Percentiles rank a stretch among this genome's conserved stretches.
These are phyloP conservation scores for Sinocyclocheilus grahami DNA, from an alignment of 2,113 vertebrate species.

Conservation along the genomic window DNA sequence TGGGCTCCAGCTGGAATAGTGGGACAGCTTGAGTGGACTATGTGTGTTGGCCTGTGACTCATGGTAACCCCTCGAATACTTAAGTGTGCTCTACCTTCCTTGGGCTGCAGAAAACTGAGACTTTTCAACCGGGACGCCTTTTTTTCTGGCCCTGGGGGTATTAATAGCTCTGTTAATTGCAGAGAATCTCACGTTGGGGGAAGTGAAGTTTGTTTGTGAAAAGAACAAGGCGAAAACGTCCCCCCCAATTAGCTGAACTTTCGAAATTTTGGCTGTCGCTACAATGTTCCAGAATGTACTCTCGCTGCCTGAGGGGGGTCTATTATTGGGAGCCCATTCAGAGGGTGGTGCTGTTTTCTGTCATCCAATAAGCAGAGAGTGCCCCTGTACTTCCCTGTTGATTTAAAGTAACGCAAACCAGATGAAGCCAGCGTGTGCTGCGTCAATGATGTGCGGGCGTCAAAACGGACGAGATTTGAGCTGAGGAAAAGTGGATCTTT, in stretches of 20 bases:
- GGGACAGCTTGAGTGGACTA: constrained; percentile 20
- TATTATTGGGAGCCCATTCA: constrained; percentile 55
- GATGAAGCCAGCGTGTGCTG: constrained; percentile 58
- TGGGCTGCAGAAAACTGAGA: constrained; percentile 23
- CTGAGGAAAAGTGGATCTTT: constrained; percentile 50
- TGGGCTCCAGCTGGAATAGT: constrained; percentile 47
- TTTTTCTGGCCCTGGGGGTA: constrained; percentile 40
- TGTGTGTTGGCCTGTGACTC: constrained; percentile 45
- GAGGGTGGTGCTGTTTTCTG: constrained; percentile 45
- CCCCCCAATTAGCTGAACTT: constrained; percentile 55
- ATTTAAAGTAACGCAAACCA: constrained; percentile 59
- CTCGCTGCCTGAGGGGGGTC: constrained; percentile 37
- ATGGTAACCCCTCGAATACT: constrained; percentile 48
- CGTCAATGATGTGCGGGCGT: constrained; percentile 39
- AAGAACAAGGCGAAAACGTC: constrained; percentile 48
- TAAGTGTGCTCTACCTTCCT: constrained; percentile 27
- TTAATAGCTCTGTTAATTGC: constrained; percentile 58
- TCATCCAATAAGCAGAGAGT: constrained; percentile 49
- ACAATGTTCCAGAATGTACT: constrained; percentile 51
- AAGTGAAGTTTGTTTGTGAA: constrained; percentile 54
- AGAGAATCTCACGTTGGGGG: constrained; percentile 38
- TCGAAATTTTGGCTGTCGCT: constrained; percentile 50
- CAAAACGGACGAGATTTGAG: constrained; percentile 45
- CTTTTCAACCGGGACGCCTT: not conserved
- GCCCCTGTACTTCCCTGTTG: constrained; percentile 55